Evolutionary conservation across 2,113 vertebrate genomes (phyloP), one percentile per base, ranked within the genome.

Genomic region (Otolemur garnettii): DNA sequence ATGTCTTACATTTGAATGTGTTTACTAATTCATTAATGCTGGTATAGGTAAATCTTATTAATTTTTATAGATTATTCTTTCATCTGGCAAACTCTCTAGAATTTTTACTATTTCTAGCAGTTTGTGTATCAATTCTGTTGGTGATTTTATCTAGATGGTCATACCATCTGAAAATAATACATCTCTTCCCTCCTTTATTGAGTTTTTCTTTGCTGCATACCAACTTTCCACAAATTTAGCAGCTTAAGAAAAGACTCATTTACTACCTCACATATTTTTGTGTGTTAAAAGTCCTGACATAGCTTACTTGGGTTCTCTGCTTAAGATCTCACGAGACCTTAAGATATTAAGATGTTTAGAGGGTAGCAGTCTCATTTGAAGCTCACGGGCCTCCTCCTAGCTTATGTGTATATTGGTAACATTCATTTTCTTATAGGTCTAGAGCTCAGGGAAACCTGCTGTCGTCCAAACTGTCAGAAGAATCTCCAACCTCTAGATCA

Each of bases 201-300:
- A 15, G 57, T 75, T 59, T 62, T 57, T 74, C 77, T 64, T 82
- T 83, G 28, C 10, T 45, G 10, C n/a, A 66, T 94, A 45, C 33
- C 28, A 93, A 69, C 45, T 93, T 59, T 57, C 22, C 74, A 79
- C 72, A 93, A n/a, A 87, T 59, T 68, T n/a, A 59, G 15, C 57
- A 66, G n/a, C 45, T 94, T 64, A 82, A 64, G 28, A 68, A 74
- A 88, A 55, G 24, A 50, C 0, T 3, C 10, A 80, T 26, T 72
- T 72, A 53, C 28, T 55, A 64, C 53, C 59, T 82, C n/a, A 81
- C 35, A 60, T 9, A 38, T 10, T 64, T 33, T 72, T 64, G 4
- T 24, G 7, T 60, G 28, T 66, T 74, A 75, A 30, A 83, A 45
- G 13, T 82, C 33, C 28, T n/a, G 7, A 2, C 24, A 28, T 75